Base-by-base conservation (phyloP, 2,113 vertebrate species). In the Pterophyllum scalare region DNA sequence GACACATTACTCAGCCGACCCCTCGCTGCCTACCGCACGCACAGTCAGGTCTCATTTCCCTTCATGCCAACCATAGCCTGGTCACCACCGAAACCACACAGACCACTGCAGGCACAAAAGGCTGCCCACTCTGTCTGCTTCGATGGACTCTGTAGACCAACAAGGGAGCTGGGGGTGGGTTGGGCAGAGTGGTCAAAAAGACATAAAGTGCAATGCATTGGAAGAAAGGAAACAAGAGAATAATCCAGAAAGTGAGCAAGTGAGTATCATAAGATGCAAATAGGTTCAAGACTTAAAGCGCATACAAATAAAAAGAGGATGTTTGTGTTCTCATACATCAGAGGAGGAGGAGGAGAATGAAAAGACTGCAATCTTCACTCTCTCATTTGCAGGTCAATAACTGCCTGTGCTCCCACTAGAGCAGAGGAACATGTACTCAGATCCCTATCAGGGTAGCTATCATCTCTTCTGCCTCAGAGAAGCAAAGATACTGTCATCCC, bases 401-500 rank as follows among this genome's bases (percentile, higher is more conserved):
- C 90, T 87, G 88, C 87, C 87, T 82, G 64, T 89, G 88, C 91
- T 94, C 94, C 90, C 89, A 92, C 87, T 95, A 85, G 95, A 94
- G 93, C 90, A 92, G 89, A 70, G 92, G 87, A 90, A 90, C 95
- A 93, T 95, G 93, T 94, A 95, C 93, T 93, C 94, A 95, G 94
- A 96, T 96, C 84, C 93, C 95, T 96, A 96, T 97, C 95, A 81
- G 96, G 79, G 94, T 95, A 94, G 90, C 93, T 91, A 95, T 93
- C 91, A 94, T 92, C 91, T 86, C 76, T 79, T 46, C 92, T 94
- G 95, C 90, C 91, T 92, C 94, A 93, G 94, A 93, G 88, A 88
- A 87, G 86, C 81, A 90, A 88, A 91, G 89, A 93, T 92, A 94
- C 93, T 92, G 88, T 79, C 79, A 93, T 72, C 92, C 46, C 79